phyloP scores from a whole-genome alignment of 2,888 invertebrate genomes.

The Chrysolina haemoptera region DNA sequence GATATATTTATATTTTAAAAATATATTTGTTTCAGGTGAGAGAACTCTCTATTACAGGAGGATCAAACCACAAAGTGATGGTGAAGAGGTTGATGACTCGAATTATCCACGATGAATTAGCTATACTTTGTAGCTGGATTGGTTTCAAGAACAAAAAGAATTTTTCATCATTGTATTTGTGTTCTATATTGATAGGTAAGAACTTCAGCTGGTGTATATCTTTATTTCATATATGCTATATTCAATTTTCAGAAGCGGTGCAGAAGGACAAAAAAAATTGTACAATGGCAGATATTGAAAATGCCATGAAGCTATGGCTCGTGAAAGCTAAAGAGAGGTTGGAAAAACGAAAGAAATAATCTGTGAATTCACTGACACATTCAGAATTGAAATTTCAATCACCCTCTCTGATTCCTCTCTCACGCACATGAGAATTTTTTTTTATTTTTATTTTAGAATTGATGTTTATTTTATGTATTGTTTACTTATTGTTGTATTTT shows the following conservation, averaged over 20 bases:
- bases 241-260: neutral
- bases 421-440: too few species aligned
- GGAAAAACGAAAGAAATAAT: too few species aligned
- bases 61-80: neutral
- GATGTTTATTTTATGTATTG: too few species aligned
- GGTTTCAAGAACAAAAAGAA: neutral
- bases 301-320: neutral
- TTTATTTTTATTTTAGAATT: too few species aligned
- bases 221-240: neutral
- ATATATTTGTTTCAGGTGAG: neutral
- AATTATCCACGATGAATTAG: neutral
- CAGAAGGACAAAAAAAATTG: neutral
- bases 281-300: neutral
- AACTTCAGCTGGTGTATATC: neutral
- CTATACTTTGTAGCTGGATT: neutral
- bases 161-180: conserved; percentile 4
- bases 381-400: too few species aligned
- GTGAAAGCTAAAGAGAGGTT: neutral
- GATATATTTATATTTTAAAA: too few species aligned
- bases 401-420: too few species aligned
- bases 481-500: too few species aligned
- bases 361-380: too few species aligned
- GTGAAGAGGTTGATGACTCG: neutral
- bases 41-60: neutral
- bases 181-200: neutral